Evolutionary conservation across 1,140 invertebrate genomes (phyloP), one percentile per base, ranked within the genome.

Genomic region (Penaeus japonicus): DNA sequence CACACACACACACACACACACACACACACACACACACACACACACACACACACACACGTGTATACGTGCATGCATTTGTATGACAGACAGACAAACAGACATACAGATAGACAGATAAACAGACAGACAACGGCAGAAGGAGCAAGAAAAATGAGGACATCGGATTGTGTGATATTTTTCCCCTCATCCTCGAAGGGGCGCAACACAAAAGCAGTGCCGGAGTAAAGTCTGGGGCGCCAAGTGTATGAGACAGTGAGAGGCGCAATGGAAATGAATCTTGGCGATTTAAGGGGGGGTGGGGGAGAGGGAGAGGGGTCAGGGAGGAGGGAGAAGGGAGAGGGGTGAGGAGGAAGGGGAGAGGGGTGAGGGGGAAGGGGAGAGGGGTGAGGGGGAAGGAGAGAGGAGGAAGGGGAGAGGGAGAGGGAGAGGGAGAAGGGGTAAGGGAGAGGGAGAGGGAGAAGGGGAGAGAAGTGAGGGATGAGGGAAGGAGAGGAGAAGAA

Each of bases 21-120:
- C 70, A 75, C 7, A 24, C 24, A 75, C n/a, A 27, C 24, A 20
- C 22, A 20, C 24, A 75, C 24, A 75, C 70, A 75, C 70, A 75
- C 70, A 75, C 70, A 75, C 70, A 75, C 70, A 75, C 70, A 39
- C 70, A 75, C 70, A 75, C 70, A 75, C 30, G 47, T 39, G 47
- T 39, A 32, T 39, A 35, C 30, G 47, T 39, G n/a, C 30, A 35
- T 39, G 47, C 30, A 35, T 39, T n/a, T 39, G 47, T 39, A 35
- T 39, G 47, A 27, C 39, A 32, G 39, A 78, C 73, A 22, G 15
- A 53, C 75, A 12, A 35, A 22, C 27, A 35, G 39, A 32, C 54
- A 59, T 32, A 59, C n/a, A 82, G 54, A 82, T 54, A 82, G 24
- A 82, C 80, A 82, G 24, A 82, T 54, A 82, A 30, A 32, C 80